These are phyloP conservation scores for Limnephilus marmoratus DNA, from an alignment of 2,888 invertebrate genomes.

Conservation along the genomic window DNA sequence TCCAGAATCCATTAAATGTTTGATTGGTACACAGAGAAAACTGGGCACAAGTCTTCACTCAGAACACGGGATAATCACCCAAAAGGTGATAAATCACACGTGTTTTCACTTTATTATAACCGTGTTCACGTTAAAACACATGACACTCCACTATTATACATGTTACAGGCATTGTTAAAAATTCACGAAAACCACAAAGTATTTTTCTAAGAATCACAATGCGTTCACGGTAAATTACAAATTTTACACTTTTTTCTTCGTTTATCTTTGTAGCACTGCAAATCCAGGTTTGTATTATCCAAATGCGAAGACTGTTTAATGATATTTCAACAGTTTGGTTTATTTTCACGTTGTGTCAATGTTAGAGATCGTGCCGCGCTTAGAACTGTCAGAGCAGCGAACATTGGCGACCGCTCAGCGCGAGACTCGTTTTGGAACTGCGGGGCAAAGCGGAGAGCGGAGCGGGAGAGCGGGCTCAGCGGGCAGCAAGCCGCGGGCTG, in stretches of 20 bases:
- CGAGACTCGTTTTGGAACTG: conserved; percentile 48
- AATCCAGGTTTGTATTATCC: not conserved
- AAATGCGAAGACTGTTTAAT: conserved; percentile 11
- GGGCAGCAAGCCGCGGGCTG: conserved; percentile 8
- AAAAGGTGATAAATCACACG: conserved; percentile 6
- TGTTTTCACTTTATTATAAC: not conserved
- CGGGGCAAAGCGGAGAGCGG: not conserved
- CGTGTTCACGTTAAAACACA: conserved; percentile 42
- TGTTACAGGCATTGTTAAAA: not conserved
- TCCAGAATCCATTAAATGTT: conserved; percentile 53
- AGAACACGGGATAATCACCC: conserved; percentile 5
- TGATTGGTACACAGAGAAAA: not conserved
- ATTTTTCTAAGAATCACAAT: conserved; percentile 35
- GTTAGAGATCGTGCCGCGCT: conserved; percentile 12
- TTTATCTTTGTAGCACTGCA: conserved; percentile 8
- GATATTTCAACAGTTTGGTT: conserved; percentile 29
- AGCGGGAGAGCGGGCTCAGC: conserved; percentile 21
- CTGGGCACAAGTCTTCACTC: not conserved
- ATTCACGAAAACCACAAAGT: conserved; percentile 35
- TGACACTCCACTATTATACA: conserved; percentile 10
- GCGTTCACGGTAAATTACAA: conserved; percentile 4
- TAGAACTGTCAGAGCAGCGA: conserved; percentile 38
- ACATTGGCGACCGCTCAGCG: not conserved
- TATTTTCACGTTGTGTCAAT: conserved; percentile 8
- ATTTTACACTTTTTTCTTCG: conserved; percentile 14